Evolutionary conservation across 2,888 invertebrate species (phyloP).

Genomic region (Tetragonisca angustula): DNA sequence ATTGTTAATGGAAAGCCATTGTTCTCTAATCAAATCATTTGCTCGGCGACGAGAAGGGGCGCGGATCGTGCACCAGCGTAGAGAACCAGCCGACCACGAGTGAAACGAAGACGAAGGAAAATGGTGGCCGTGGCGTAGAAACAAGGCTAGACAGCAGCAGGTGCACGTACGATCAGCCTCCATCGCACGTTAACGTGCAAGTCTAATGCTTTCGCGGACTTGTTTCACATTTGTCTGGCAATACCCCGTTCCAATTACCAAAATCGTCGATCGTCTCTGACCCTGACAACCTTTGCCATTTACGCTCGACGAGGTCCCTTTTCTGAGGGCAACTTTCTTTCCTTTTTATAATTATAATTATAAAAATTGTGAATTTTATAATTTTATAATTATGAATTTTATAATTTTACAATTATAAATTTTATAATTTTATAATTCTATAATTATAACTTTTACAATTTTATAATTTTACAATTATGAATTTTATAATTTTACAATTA

Average conservation of each 20-base stretch:
- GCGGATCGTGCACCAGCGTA: slow-evolving; percentile 55
- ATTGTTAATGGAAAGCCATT: slow-evolving; percentile 84
- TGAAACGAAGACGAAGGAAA: slow-evolving; percentile 45
- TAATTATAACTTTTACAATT: too few relatives aligned
- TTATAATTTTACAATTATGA: too few relatives aligned
- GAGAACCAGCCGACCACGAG: slow-evolving; percentile 19
- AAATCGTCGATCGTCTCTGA: background rate
- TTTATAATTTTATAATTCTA: too few relatives aligned
- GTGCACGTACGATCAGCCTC: slow-evolving; percentile 21
- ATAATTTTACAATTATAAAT: too few relatives aligned
- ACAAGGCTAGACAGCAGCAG: slow-evolving; percentile 4
- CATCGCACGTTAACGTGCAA: background rate
- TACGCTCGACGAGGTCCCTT: too few relatives aligned
- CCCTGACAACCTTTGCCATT: background rate
- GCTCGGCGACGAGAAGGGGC: slow-evolving; percentile 75
- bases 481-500: too few relatives aligned
- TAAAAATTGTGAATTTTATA: too few relatives aligned
- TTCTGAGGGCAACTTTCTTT: too few relatives aligned
- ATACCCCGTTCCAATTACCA: background rate
- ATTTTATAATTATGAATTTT: too few relatives aligned
- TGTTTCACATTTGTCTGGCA: background rate
- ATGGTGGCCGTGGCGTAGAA: slow-evolving; percentile 41
- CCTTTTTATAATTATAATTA: too few relatives aligned
- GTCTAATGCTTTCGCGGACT: slow-evolving; percentile 10
- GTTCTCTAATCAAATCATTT: slow-evolving; percentile 84